Conservation (phyloP, 2,888 invertebrate species). For the Acrobasis repandana region DNA sequence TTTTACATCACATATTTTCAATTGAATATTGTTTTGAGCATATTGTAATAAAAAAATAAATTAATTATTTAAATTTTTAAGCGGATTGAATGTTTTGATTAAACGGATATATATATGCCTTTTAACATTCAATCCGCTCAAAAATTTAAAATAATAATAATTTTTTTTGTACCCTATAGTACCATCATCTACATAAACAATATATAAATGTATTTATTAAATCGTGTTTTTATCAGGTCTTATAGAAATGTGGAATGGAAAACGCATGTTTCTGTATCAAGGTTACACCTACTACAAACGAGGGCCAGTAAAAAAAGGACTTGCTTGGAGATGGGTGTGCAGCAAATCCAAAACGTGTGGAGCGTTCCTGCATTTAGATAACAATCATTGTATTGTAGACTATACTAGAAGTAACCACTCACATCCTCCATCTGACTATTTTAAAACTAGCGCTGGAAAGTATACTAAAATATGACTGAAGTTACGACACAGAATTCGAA, state of each 20-base stretch:
- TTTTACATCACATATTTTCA: no score
- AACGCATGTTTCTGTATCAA: slow-evolving; percentile 26
- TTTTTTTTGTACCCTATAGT: no score
- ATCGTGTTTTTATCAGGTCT: slow-evolving; percentile 13
- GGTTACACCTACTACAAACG: slow-evolving; percentile 26
- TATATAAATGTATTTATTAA: not conserved
- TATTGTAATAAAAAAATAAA: no score
- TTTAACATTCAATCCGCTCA: no score
- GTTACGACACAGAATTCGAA: not conserved
- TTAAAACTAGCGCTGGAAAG: slow-evolving; percentile 30
- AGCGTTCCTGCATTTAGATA: slow-evolving; percentile 37
- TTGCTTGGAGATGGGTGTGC: slow-evolving; percentile 38
- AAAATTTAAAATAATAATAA: no score
- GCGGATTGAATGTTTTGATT: no score
- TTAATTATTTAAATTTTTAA: no score
- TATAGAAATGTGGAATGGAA: slow-evolving; percentile 28
- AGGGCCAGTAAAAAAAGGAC: slow-evolving; percentile 20
- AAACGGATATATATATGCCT: no score
- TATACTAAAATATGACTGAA: slow-evolving; percentile 33
- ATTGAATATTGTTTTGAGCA: no score
- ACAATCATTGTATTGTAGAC: slow-evolving; percentile 28
- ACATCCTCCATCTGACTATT: slow-evolving; percentile 24
- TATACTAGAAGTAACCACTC: slow-evolving; percentile 23
- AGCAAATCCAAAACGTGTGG: slow-evolving; percentile 35
- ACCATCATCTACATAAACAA: no score